These are phyloP conservation scores for Ichneumoninae sp. DNA, from an alignment of 2,888 invertebrate genomes.

Conservation along the genomic window DNA sequence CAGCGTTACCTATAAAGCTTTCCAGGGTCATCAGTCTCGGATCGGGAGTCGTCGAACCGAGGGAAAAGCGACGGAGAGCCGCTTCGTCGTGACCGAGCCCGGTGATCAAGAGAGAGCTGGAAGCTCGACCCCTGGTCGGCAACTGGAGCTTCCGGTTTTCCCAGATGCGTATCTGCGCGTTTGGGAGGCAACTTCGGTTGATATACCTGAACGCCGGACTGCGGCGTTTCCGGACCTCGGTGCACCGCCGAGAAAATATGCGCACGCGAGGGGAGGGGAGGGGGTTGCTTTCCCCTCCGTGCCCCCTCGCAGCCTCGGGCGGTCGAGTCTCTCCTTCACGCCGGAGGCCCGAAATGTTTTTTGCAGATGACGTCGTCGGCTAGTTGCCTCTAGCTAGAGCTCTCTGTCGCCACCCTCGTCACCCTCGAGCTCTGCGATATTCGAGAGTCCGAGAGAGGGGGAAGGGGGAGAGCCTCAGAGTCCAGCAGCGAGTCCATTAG, in stretches of 20 bases:
- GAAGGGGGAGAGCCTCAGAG: constrained; percentile 25
- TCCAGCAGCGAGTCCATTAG: constrained; percentile 66
- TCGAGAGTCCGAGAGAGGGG: constrained; percentile 10
- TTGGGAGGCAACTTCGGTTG: constrained; percentile 48
- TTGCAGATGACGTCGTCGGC: constrained; percentile 65
- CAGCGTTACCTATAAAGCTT: constrained; percentile 46
- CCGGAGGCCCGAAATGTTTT: constrained; percentile 35
- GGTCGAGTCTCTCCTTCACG: constrained; percentile 40
- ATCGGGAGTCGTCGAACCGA: constrained; percentile 34
- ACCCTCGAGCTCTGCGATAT: constrained; percentile 37
- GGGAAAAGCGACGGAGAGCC: constrained; percentile 20
- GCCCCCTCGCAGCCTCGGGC: constrained; percentile 7
- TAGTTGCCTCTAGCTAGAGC: constrained; percentile 25
- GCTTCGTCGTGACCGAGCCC: neutral
- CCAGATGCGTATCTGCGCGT: constrained; percentile 61
- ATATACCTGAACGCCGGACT: constrained; percentile 62
- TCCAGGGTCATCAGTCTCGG: constrained; percentile 46
- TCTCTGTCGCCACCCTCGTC: constrained; percentile 53
- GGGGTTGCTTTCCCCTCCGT: constrained; percentile 52
- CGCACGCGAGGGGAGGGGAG: constrained; percentile 4
- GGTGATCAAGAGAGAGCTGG: constrained; percentile 10
- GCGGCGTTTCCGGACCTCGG: neutral
- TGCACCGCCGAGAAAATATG: constrained; percentile 38
- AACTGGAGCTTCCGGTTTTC: constrained; percentile 65
- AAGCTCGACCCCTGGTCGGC: constrained; percentile 46